A percentile compares a stretch with the other conserved stretches of the same genome.
Evolutionary conservation across 2,113 vertebrate species (phyloP).

Genomic region (Ariopsis seemanni): DNA sequence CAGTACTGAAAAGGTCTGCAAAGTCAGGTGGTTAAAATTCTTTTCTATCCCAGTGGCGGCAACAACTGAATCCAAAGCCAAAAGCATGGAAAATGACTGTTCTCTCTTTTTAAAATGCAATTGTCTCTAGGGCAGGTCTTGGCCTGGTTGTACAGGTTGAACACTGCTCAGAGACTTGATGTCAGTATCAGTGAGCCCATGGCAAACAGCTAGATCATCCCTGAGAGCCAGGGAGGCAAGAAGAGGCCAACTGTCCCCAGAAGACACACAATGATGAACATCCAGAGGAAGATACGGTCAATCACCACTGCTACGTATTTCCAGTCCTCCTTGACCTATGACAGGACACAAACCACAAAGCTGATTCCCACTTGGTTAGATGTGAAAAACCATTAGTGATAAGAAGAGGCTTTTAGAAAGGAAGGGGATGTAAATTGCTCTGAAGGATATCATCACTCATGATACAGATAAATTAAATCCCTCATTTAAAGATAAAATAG

Average conservation of each 20-base stretch:
- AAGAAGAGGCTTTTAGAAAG: background rate
- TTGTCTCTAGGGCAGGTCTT: slow-evolving; percentile 18
- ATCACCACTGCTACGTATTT: slow-evolving; percentile 58
- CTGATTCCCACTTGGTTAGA: slow-evolving; percentile 51
- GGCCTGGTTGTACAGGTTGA: slow-evolving; percentile 15
- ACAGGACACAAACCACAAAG: slow-evolving; percentile 67
- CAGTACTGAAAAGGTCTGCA: slow-evolving; percentile 27
- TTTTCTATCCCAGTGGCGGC: background rate
- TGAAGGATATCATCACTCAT: too few species aligned
- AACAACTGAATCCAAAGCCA: background rate
- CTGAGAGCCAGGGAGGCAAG: slow-evolving; percentile 55
- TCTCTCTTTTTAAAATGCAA: background rate
- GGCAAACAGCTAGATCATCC: slow-evolving; percentile 50
- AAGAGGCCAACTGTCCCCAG: slow-evolving; percentile 57
- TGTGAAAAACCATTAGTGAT: background rate
- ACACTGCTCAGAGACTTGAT: slow-evolving; percentile 2
- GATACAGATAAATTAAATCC: background rate
- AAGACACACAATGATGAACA: slow-evolving; percentile 59
- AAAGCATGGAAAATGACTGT: background rate
- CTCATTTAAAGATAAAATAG: background rate
- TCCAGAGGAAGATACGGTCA: slow-evolving; percentile 58
- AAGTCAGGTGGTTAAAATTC: slow-evolving; percentile 24
- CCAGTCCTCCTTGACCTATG: slow-evolving; percentile 58
- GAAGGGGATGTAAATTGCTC: background rate
- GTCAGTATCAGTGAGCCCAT: slow-evolving; percentile 12